Evolutionary conservation across 1,140 invertebrate species (phyloP).

Genomic region (Pseudomyrmex cubaensis): DNA sequence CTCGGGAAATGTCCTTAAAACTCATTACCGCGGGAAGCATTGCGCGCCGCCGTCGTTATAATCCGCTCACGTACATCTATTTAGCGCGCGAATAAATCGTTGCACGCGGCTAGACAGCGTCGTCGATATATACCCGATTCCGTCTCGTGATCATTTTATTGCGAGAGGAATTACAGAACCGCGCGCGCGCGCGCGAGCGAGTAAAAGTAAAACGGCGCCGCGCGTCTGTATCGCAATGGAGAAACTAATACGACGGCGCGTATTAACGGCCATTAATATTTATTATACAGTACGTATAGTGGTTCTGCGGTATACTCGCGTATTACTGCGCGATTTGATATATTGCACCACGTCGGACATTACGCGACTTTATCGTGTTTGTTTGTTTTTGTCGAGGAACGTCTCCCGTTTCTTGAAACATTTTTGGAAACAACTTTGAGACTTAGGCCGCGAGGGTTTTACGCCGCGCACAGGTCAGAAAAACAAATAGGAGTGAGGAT

Average conservation of each 20-base stretch:
- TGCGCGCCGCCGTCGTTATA: background rate
- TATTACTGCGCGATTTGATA: no score
- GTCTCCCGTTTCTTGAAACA: no score
- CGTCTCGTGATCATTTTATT: constrained; percentile 48
- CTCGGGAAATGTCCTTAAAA: constrained; percentile 26
- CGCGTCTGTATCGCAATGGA: no score
- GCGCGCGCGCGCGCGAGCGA: background rate
- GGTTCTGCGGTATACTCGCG: constrained; percentile 9
- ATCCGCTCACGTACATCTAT: constrained; percentile 51
- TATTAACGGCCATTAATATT: constrained; percentile 59
- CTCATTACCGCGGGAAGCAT: constrained; percentile 27
- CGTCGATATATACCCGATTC: constrained; percentile 39
- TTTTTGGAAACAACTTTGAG: no score
- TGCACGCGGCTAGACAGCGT: constrained; percentile 13
- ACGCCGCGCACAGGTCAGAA: no score
- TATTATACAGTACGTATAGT: constrained; percentile 19
- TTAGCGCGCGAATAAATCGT: constrained; percentile 44
- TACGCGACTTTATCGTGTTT: no score
- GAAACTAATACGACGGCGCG: constrained; percentile 49
- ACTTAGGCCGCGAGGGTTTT: no score
- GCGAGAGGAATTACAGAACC: constrained; percentile 19
- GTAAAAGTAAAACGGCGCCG: constrained; percentile 22
- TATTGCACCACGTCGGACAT: no score
- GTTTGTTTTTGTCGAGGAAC: no score
- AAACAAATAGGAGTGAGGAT: no score